Base-by-base conservation (phyloP, 2,113 vertebrate genomes). In the Acrocephalus kingi region DNA sequence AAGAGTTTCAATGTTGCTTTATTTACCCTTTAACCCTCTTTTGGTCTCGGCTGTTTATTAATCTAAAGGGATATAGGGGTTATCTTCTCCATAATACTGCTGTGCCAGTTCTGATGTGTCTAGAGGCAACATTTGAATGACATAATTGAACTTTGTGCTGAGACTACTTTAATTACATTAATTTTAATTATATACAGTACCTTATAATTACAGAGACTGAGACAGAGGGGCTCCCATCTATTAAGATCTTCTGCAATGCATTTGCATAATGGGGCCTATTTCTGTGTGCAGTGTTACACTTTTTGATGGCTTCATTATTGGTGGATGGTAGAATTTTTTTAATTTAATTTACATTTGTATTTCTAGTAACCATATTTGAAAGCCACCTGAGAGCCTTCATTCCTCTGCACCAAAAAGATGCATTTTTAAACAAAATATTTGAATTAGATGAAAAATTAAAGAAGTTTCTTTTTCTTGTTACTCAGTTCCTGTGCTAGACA, bases 161-260 rank as follows among this genome's bases (percentile, higher is more conserved):
- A 96, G 82, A 86, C 28, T 89, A 41, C 93, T 97, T 96, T 94
- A 97, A 96, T 97, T 95, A 89, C 87, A 96, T 96, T 97, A 91
- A 94, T 97, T 98, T 95, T 97, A 97, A 98, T 97, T 98, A 95
- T 90, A 96, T 90, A 88, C 62, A 90, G 87, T 77, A 84, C 82
- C 95, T 97, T 98, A 97, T 97, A 96, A 97, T 97, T 93, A 87
- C 62, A 87, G 54, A 94, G 73, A 89, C 76, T 93, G 75, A 96
- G 92, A 94, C 73, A 93, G 92, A 93, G 84, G 87, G 73, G 35
- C 25, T 95, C 46, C 75, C 82, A 56, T 43, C 78, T 89, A 85
- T 96, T 96, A 96, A 95, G 92, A 84, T 94, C 51, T 18, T 85
- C 77, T 96, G 72, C 43, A 67, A 51, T 63, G 8, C 8, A 91